These are phyloP conservation scores for Halcyon chelicuti DNA, from an alignment of 2,797 vertebrate species.

Conservation along the genomic window DNA sequence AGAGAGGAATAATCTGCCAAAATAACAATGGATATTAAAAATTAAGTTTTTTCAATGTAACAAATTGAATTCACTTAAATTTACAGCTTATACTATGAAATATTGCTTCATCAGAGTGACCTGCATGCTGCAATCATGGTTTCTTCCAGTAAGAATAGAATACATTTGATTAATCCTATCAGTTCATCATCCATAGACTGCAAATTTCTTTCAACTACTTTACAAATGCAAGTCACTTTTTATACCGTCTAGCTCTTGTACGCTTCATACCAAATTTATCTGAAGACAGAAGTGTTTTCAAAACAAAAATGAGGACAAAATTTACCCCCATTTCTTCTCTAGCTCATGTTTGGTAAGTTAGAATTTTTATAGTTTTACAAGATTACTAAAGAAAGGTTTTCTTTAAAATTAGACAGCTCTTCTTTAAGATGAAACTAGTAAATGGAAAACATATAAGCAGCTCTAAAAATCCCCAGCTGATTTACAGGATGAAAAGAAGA, in stretches of 20 bases:
- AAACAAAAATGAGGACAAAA: not conserved
- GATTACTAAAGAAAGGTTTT: not conserved
- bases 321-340: not conserved
- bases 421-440: not conserved
- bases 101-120: not conserved
- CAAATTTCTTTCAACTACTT: not conserved
- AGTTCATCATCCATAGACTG: not conserved
- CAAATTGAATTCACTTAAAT: not conserved
- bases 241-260: not conserved
- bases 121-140: not conserved
- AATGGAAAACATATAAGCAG: not conserved
- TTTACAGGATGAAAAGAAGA: not conserved
- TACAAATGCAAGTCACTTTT: not conserved
- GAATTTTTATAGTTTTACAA: not conserved
- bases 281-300: not conserved
- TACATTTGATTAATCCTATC: not conserved
- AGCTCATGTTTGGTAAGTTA: not conserved
- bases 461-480: not conserved
- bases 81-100: not conserved
- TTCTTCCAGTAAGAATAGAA: not conserved
- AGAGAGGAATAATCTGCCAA: slow-evolving; percentile 8
- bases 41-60: not conserved
- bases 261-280: not conserved
- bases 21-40: not conserved
- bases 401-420: not conserved